Percentiles rank a stretch among this genome's conserved stretches.
Conservation (phyloP, 92 coral and sea anemone species). For the Actinostola sp. region DNA sequence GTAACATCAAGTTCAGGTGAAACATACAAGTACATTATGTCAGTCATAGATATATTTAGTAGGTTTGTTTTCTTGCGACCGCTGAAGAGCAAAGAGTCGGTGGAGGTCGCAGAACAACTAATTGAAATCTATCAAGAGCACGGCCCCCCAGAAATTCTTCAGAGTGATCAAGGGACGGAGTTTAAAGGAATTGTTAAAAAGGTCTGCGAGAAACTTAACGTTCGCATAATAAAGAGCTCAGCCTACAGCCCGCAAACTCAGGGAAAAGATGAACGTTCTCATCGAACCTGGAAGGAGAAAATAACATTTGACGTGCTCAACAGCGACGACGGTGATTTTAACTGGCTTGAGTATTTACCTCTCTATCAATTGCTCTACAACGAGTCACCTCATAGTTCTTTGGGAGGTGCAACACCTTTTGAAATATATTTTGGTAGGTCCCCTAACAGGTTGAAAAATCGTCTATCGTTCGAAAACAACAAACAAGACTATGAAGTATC, state of each 20-base stretch:
- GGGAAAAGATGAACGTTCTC: slow-evolving; percentile 1
- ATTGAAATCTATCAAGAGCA: not conserved
- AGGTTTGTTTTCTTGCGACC: slow-evolving; percentile 27
- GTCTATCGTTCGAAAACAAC: not conserved
- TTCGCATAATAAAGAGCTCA: not conserved
- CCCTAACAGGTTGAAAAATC: slow-evolving; percentile 18
- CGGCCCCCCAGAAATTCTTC: not conserved
- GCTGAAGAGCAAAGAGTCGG: not conserved
- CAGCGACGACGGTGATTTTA: not conserved
- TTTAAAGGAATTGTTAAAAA: not conserved
- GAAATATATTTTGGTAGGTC: slow-evolving; percentile 22
- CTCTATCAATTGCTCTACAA: slow-evolving; percentile 13
- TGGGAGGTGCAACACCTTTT: slow-evolving; percentile 19
- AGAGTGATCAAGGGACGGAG: slow-evolving; percentile 12
- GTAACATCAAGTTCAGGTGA: not conserved
- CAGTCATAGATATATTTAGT: slow-evolving; percentile 40
- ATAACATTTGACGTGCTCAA: not conserved
- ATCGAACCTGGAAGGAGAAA: not conserved
- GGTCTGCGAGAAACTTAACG: not conserved
- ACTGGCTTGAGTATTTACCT: slow-evolving; percentile 23
- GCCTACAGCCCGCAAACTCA: slow-evolving; percentile 5
- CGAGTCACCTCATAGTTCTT: slow-evolving; percentile 10
- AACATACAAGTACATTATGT: slow-evolving; percentile 4
- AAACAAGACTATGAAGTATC: not conserved
- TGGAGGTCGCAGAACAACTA: not conserved